phyloP scores from a whole-genome alignment of 2,888 invertebrate species.

The Melangyna quadrimaculata region DNA sequence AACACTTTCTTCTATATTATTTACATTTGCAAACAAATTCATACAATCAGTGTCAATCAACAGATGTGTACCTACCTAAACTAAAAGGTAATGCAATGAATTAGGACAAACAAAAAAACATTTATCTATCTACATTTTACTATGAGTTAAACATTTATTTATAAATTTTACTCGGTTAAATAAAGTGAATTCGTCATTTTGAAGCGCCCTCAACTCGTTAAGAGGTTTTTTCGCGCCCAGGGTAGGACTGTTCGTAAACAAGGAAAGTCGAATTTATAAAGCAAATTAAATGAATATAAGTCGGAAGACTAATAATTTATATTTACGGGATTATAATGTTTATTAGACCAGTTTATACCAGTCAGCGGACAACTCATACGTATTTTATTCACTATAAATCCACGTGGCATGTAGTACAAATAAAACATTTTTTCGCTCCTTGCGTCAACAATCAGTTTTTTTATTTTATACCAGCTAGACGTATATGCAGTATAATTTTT shows the following conservation, averaged over 20 bases:
- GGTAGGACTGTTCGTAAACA: neutral
- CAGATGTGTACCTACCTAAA: conserved; percentile 34
- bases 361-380: too few species aligned
- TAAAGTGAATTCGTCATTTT: conserved; percentile 49
- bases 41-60: conserved; percentile 69
- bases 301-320: too few species aligned
- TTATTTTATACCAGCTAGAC: too few species aligned
- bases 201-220: conserved; percentile 16
- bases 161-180: conserved; percentile 18
- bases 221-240: neutral
- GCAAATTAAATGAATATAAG: too few species aligned
- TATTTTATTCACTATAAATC: too few species aligned
- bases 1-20: neutral
- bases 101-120: neutral
- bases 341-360: too few species aligned
- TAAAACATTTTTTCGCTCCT: too few species aligned
- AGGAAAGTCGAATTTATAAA: too few species aligned
- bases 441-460: too few species aligned
- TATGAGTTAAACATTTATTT: neutral
- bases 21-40: neutral
- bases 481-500: too few species aligned
- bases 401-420: too few species aligned
- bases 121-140: neutral
- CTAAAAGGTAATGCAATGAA: conserved; percentile 9
- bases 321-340: too few species aligned